Conservation (phyloP, 2,113 vertebrate species). For the Callospermophilus lateralis region DNA sequence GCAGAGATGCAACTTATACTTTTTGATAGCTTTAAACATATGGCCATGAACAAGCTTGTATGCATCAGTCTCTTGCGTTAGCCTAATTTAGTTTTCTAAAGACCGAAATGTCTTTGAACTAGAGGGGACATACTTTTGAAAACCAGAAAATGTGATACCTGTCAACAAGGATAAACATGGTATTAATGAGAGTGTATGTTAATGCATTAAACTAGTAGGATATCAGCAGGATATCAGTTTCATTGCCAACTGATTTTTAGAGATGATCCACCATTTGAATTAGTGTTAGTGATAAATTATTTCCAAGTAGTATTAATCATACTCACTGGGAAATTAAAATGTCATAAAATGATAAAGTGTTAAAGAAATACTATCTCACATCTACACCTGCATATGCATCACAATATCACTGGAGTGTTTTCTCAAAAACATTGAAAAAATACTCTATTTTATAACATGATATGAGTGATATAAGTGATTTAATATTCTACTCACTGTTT, state of each 20-base stretch:
- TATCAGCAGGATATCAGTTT: conserved; percentile 84
- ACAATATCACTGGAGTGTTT: conserved; percentile 77
- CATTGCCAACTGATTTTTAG: conserved; percentile 81
- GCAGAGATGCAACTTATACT: conserved; percentile 47
- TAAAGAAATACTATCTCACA: conserved; percentile 86
- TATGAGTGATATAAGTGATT: conserved; percentile 59
- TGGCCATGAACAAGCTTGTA: conserved; percentile 53
- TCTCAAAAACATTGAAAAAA: conserved; percentile 62
- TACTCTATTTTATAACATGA: conserved; percentile 26
- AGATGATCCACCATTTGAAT: conserved; percentile 85
- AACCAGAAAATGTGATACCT: conserved; percentile 76
- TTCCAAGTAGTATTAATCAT: conserved; percentile 87
- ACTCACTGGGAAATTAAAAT: conserved; percentile 88
- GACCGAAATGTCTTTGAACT: conserved; percentile 77
- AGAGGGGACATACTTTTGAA: conserved; percentile 71
- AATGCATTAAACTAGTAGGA: conserved; percentile 83
- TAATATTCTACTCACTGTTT: conserved; percentile 60
- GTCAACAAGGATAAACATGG: conserved; percentile 79
- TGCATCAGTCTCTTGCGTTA: conserved; percentile 66
- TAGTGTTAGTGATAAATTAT: conserved; percentile 87
- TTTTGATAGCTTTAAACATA: conserved; percentile 69
- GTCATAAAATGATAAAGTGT: conserved; percentile 87
- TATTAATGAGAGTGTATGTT: conserved; percentile 85
- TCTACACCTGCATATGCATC: conserved; percentile 80
- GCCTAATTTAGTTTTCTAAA: conserved; percentile 77